Evolutionary conservation across 2,113 vertebrate species (phyloP), one percentile per base, ranked within the genome.

Genomic region (Alexandromys fortis): DNA sequence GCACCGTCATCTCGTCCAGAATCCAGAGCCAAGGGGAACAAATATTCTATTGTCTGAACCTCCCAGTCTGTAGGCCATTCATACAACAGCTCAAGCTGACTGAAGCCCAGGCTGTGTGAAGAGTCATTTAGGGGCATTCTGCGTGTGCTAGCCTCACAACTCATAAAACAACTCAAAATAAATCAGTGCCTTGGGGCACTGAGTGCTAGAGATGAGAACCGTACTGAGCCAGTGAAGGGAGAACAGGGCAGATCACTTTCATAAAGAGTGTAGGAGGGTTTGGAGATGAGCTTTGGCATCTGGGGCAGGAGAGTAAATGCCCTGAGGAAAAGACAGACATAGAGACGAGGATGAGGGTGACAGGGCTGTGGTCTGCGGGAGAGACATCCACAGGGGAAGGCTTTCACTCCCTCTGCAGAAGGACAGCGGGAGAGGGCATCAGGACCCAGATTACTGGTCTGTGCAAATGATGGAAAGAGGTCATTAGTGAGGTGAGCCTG

Each of bases 351-450:
- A 58, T 58, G 17, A 19, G 17, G 9, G 42, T 65, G 14, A 10
- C 49, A 30, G 3, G 22, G 5, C 55, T 0, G 5, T 1, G 55
- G 17, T 58, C 55, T 58, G 58, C 19, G 58, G 21, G 1, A 38
- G 11, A 1, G 22, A 4, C 22, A 24, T 86, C 2, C 17, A n/a
- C 13, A 9, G 14, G 6, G 7, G 33, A 33, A 17, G 1, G 2
- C 5, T 13, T 26, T 24, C 26, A 19, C n/a, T 67, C 30, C 45
- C 28, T n/a, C 19, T 24, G 0, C 3, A 16, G 24, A 90, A 75
- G 55, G 75, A 10, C 8, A 11, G 5, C 2, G 61, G n/a, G 3
- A 70, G 6, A 9, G n/a, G n/a, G 2, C 7, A 61, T 19, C 42
- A 22, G n/a, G 24, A 2, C 49, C 12, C 7, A 42, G 11, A 47